Conservation (phyloP, 2,113 vertebrate genomes). For the Numida meleagris region DNA sequence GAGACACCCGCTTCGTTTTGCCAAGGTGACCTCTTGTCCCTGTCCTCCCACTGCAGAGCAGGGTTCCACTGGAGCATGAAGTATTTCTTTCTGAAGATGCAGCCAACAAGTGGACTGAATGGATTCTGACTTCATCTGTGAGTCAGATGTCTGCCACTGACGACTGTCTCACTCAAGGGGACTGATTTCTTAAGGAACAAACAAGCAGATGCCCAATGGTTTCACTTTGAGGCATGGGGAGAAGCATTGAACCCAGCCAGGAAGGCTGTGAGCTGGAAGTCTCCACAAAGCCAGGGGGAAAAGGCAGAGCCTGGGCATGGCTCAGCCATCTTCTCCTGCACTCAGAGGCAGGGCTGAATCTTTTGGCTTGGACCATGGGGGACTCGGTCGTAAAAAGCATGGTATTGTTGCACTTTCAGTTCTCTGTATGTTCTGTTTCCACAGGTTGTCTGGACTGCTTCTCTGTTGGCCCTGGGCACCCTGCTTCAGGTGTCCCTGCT, state of each 20-base stretch:
- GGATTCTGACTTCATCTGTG: conserved; percentile 1
- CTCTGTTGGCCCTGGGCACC: neutral
- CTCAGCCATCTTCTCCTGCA: neutral
- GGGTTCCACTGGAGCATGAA: conserved; percentile 25
- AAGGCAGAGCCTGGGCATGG: neutral
- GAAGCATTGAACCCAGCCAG: neutral
- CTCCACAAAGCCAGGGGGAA: neutral
- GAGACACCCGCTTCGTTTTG: conserved; percentile 28
- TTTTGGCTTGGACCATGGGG: neutral
- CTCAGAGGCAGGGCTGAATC: neutral
- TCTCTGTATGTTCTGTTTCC: neutral
- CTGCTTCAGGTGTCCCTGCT: neutral
- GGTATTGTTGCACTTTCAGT: neutral
- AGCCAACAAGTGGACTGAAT: conserved; percentile 19
- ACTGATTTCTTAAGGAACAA: neutral
- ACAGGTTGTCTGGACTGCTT: neutral
- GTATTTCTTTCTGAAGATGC: conserved; percentile 25
- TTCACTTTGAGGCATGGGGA: neutral
- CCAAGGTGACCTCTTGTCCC: conserved; percentile 17
- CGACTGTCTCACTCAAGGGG: neutral
- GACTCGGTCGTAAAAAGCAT: neutral
- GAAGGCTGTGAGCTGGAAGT: neutral
- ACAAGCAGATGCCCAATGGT: neutral
- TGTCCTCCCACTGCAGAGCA: conserved; percentile 29
- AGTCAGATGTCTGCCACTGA: neutral